A percentile compares a stretch with the other conserved stretches of the same genome.
Evolutionary conservation across 2,888 invertebrate species (phyloP).

Genomic region (Megamerina dolium): DNA sequence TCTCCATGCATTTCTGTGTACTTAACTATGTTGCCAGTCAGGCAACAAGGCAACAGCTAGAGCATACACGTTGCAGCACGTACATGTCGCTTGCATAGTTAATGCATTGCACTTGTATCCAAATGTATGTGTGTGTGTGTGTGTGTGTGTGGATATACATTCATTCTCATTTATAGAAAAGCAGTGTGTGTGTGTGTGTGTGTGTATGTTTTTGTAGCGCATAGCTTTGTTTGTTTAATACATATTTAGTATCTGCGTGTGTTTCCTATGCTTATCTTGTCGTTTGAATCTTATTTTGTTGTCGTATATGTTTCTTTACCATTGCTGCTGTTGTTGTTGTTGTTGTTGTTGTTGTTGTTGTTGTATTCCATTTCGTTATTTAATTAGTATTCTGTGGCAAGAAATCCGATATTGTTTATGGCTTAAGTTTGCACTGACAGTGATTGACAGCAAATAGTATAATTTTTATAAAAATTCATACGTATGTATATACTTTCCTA

Average conservation of each 20-base stretch:
- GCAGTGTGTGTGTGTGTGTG: conserved; percentile 8
- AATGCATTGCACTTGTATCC: too few relatives aligned
- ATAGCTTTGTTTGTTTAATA: neutral
- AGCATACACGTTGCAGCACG: too few relatives aligned
- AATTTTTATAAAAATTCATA: conserved; percentile 19
- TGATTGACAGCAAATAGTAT: conserved; percentile 38
- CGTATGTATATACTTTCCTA: neutral
- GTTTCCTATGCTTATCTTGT: conserved; percentile 15
- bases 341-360: conserved; percentile 7
- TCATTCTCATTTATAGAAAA: neutral
- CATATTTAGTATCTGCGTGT: neutral
- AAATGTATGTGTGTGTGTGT: neutral
- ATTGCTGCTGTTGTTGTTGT: conserved; percentile 15
- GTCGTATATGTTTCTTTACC: conserved; percentile 16
- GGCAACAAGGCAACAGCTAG: too few relatives aligned
- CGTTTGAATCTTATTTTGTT: conserved; percentile 16
- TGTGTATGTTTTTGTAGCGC: conserved; percentile 3
- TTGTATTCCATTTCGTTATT: conserved; percentile 40
- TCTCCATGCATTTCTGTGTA: too few relatives aligned
- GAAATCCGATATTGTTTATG: conserved; percentile 42
- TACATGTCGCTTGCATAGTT: too few relatives aligned
- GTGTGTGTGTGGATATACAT: neutral
- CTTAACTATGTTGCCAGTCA: too few relatives aligned
- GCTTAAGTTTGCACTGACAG: conserved; percentile 37
- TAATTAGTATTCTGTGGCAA: conserved; percentile 41